These are phyloP conservation scores for Zingel zingel DNA, from an alignment of 2,113 vertebrate genomes.

Conservation along the genomic window DNA sequence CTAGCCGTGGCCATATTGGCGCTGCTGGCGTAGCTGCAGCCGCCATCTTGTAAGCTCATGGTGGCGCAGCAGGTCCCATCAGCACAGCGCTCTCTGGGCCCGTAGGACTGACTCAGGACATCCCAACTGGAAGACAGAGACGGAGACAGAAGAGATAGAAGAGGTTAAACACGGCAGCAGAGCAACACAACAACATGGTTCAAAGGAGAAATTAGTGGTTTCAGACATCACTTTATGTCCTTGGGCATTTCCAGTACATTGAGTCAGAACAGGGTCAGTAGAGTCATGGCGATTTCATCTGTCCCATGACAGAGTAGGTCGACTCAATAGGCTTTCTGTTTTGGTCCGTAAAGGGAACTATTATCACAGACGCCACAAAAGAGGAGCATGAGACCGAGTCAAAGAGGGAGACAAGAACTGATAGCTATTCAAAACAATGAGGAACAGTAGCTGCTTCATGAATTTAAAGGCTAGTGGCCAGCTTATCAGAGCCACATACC, in stretches of 20 bases:
- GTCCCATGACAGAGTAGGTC: slow-evolving; percentile 45
- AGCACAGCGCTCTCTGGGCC: slow-evolving; percentile 82
- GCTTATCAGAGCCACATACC: slow-evolving; percentile 54
- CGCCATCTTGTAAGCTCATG: slow-evolving; percentile 96
- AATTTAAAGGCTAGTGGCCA: slow-evolving; percentile 51
- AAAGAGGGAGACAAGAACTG: slow-evolving; percentile 31
- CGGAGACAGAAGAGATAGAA: slow-evolving; percentile 3
- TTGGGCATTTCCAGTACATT: slow-evolving; percentile 33
- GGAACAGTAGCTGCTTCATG: slow-evolving; percentile 59
- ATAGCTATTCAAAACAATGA: slow-evolving; percentile 61
- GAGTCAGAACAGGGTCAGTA: slow-evolving; percentile 48
- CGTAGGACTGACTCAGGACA: slow-evolving; percentile 83
- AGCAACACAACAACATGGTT: not conserved
- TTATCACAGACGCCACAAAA: slow-evolving; percentile 27
- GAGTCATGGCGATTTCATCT: slow-evolving; percentile 38
- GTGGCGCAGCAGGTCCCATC: slow-evolving; percentile 91
- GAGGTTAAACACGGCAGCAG: slow-evolving; percentile 1
- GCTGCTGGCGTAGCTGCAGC: slow-evolving; percentile 83
- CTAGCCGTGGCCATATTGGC: slow-evolving; percentile 67
- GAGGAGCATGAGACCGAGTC: slow-evolving; percentile 29
- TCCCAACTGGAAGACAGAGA: slow-evolving; percentile 80
- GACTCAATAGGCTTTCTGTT: slow-evolving; percentile 62
- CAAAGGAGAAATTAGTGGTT: slow-evolving; percentile 1
- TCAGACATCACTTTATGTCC: slow-evolving; percentile 20
- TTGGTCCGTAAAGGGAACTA: slow-evolving; percentile 21